A percentile compares a stretch with the other conserved stretches of the same genome.
These are phyloP conservation scores for Ormia ochracea DNA, from an alignment of 2,888 invertebrate species.

Conservation along the genomic window DNA sequence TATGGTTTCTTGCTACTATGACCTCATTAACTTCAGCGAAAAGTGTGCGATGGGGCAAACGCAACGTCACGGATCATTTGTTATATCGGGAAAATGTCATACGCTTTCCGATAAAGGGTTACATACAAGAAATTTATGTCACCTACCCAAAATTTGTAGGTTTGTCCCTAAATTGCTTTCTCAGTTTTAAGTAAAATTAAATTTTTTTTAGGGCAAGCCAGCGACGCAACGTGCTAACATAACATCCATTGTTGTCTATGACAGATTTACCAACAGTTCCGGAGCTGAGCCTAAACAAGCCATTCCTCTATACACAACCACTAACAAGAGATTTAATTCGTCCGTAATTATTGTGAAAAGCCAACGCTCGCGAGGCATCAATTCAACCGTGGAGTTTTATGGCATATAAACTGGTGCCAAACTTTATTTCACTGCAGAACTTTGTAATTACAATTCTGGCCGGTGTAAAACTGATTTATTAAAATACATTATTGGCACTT, in stretches of 20 bases:
- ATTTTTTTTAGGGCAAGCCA: too few species aligned
- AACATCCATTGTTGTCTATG: slow-evolving; percentile 65
- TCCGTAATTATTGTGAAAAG: slow-evolving; percentile 64
- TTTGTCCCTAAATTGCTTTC: background rate
- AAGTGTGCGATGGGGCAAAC: slow-evolving; percentile 52
- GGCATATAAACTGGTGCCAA: slow-evolving; percentile 30
- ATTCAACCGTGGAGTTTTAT: slow-evolving; percentile 69
- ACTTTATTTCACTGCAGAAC: background rate
- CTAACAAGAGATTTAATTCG: background rate
- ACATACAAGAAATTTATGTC: slow-evolving; percentile 45
- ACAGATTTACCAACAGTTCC: slow-evolving; percentile 69
- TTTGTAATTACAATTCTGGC: too few species aligned
- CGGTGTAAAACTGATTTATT: too few species aligned
- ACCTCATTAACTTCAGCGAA: slow-evolving; percentile 17
- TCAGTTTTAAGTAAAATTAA: too few species aligned
- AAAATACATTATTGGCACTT: too few species aligned
- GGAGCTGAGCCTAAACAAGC: slow-evolving; percentile 64
- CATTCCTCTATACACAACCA: background rate
- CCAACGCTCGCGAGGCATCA: slow-evolving; percentile 64
- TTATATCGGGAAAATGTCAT: slow-evolving; percentile 55
- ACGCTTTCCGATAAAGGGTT: slow-evolving; percentile 40
- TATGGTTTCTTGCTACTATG: slow-evolving; percentile 47
- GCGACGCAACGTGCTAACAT: slow-evolving; percentile 50
- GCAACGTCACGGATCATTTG: slow-evolving; percentile 33
- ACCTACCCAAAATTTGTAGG: slow-evolving; percentile 61